These are phyloP conservation scores for Melinopterus prodromus DNA, from an alignment of 2,888 invertebrate genomes.

Conservation along the genomic window DNA sequence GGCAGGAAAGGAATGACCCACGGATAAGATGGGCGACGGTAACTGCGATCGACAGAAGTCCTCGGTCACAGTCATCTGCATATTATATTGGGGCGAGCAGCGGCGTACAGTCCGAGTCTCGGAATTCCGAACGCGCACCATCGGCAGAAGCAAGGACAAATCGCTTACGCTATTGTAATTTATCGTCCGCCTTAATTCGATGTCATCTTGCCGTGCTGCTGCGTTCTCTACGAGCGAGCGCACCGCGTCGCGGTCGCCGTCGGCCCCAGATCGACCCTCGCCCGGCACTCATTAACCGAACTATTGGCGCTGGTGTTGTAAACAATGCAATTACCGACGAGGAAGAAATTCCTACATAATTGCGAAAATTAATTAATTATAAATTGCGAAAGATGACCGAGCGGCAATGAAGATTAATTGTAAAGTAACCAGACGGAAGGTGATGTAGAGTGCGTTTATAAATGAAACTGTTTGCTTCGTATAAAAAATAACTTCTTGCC, in stretches of 20 bases:
- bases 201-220: constrained; percentile 10
- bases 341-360: constrained; percentile 18
- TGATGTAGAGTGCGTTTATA: too few relatives aligned
- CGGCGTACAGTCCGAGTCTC: background rate
- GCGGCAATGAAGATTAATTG: background rate
- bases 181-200: constrained; percentile 17
- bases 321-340: constrained; percentile 15
- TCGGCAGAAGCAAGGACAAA: constrained; percentile 19
- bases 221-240: background rate
- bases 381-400: constrained; percentile 6
- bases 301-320: constrained; percentile 5
- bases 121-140: background rate
- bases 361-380: constrained; percentile 1
- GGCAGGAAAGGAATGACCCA: constrained; percentile 8
- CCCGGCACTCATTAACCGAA: background rate
- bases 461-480: too few relatives aligned
- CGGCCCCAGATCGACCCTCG: background rate
- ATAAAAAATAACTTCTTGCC: too few relatives aligned
- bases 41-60: constrained; percentile 12
- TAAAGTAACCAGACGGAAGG: background rate
- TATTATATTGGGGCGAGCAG: constrained; percentile 13
- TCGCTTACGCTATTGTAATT: constrained; percentile 18
- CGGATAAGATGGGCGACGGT: background rate
- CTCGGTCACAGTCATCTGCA: constrained; percentile 4
- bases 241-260: background rate